These are phyloP conservation scores for Eupithecia vulgata DNA, from an alignment of 2,888 invertebrate species.

Conservation along the genomic window DNA sequence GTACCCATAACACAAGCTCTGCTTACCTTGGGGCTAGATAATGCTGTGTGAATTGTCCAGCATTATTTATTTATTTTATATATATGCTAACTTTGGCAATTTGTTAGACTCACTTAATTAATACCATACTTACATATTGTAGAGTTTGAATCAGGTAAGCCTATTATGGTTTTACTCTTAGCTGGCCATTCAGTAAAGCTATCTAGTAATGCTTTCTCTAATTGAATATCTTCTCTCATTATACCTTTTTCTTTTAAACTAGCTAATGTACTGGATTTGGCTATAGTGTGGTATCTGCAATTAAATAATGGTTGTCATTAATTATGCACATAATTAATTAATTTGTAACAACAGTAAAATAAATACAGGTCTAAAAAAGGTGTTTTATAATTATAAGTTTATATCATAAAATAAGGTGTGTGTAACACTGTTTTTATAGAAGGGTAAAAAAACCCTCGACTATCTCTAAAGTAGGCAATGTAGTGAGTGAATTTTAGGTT, in stretches of 20 bases:
- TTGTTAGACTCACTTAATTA: no score
- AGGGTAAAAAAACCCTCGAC: neutral
- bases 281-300: conserved; percentile 75
- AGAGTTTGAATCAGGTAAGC: conserved; percentile 61
- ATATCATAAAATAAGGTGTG: neutral
- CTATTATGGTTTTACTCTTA: conserved; percentile 49
- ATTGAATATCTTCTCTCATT: conserved; percentile 55
- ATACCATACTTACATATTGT: conserved; percentile 66
- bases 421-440: neutral
- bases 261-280: conserved; percentile 65
- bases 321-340: no score
- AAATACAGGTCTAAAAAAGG: conserved; percentile 6
- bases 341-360: neutral
- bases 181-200: conserved; percentile 69
- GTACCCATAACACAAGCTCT: no score
- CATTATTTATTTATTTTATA: no score
- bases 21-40: no score
- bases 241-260: conserved; percentile 67
- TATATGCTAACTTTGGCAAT: neutral
- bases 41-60: no score
- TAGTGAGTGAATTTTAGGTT: neutral
- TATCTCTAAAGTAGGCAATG: neutral
- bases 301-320: neutral
- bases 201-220: conserved; percentile 64
- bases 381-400: neutral